A percentile compares a stretch with the other conserved stretches of the same genome.
These are phyloP conservation scores for Malacoctenus gilli DNA, from an alignment of 2,797 vertebrate genomes.

Conservation along the genomic window DNA sequence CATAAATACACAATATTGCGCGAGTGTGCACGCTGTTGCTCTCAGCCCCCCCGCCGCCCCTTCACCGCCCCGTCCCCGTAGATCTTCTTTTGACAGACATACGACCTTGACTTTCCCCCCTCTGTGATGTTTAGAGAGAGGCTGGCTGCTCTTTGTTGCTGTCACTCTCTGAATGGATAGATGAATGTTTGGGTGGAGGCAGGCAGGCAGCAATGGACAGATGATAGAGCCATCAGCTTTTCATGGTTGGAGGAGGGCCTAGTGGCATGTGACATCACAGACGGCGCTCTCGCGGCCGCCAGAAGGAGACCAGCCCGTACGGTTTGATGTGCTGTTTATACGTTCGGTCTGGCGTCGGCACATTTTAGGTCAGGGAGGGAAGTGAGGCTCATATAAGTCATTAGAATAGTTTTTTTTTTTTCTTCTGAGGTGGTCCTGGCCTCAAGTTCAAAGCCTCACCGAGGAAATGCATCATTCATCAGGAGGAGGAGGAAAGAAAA, in stretches of 20 bases:
- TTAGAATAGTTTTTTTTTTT: constrained; percentile 35
- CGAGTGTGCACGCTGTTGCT: constrained; percentile 21
- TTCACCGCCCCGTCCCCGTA: constrained; percentile 6
- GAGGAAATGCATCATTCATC: constrained; percentile 48
- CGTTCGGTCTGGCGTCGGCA: constrained; percentile 7
- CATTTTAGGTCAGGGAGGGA: constrained; percentile 25
- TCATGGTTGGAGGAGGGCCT: constrained; percentile 47
- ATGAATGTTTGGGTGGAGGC: constrained; percentile 70
- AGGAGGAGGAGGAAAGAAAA: constrained; percentile 50
- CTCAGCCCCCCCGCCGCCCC: constrained; percentile 7
- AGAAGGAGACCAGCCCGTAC: too few species aligned
- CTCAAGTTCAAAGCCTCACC: constrained; percentile 51
- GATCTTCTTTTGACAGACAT: constrained; percentile 66
- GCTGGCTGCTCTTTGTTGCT: constrained; percentile 63
- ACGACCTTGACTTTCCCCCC: constrained; percentile 73
- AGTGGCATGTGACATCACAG: constrained; percentile 63
- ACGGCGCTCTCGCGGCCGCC: too few species aligned
- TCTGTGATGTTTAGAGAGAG: constrained; percentile 56
- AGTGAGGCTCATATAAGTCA: constrained; percentile 14
- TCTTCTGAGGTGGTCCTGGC: constrained; percentile 52
- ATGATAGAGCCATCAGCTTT: constrained; percentile 77
- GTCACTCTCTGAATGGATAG: constrained; percentile 69
- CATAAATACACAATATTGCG: constrained; percentile 1
- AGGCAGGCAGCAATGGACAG: constrained; percentile 52
- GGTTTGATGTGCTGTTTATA: constrained; percentile 46